Conservation (phyloP, 1,140 invertebrate genomes). For the Bradynema listronoti region DNA sequence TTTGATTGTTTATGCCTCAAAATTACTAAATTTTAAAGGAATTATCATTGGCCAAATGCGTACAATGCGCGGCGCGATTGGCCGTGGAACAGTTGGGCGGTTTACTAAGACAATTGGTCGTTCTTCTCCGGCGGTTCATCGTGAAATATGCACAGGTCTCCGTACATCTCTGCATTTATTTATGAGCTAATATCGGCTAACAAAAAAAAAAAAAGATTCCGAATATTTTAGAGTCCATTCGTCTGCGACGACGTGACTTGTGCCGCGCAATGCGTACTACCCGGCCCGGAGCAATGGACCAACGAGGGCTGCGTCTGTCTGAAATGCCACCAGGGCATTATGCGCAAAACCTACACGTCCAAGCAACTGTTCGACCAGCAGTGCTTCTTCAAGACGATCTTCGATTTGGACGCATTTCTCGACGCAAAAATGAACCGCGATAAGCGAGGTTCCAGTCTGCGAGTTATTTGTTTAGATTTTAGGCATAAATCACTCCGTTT, state of each 20-base stretch:
- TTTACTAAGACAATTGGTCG: background rate
- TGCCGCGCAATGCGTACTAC: constrained; percentile 13
- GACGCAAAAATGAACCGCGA: constrained; percentile 15
- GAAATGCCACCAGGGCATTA: constrained; percentile 24
- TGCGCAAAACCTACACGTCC: constrained; percentile 18
- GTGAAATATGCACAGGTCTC: too few relatives aligned
- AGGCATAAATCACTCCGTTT: too few relatives aligned
- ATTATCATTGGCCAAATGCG: too few relatives aligned
- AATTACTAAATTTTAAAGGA: too few relatives aligned
- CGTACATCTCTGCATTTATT: too few relatives aligned
- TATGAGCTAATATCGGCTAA: too few relatives aligned
- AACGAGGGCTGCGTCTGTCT: constrained; percentile 8
- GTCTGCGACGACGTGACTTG: constrained; percentile 26
- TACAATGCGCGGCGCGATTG: background rate
- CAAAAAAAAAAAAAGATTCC: constrained; percentile 4
- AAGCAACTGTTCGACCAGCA: constrained; percentile 30
- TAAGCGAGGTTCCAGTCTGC: too few relatives aligned
- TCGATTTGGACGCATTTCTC: constrained; percentile 18
- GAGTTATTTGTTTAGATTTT: too few relatives aligned
- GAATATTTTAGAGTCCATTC: constrained; percentile 15
- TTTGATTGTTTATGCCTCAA: too few relatives aligned
- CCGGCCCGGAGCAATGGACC: constrained; percentile 12
- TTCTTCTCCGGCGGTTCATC: background rate
- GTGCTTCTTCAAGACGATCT: constrained; percentile 29
- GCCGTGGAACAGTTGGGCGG: background rate